These are phyloP conservation scores for Oasisia sp. DNA, from an alignment of 2,888 invertebrate species.

Conservation along the genomic window DNA sequence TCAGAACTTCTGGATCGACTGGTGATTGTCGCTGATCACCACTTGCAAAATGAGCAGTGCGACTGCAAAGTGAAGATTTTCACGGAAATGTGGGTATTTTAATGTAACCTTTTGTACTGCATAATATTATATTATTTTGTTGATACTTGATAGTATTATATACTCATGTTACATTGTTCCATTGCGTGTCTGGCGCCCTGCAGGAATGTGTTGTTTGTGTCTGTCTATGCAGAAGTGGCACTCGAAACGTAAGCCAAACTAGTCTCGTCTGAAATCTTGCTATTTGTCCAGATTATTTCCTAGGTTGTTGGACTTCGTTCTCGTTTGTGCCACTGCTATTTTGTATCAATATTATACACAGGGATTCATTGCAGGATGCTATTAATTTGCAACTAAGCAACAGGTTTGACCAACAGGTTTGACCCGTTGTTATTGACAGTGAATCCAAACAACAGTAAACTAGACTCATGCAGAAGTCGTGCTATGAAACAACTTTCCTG, in stretches of 20 bases:
- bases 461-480: neutral
- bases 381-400: conserved; percentile 2
- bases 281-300: neutral
- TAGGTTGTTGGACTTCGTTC: neutral
- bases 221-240: neutral
- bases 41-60: neutral
- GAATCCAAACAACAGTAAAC: neutral
- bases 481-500: neutral
- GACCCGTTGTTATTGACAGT: neutral
- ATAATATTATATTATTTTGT: neutral
- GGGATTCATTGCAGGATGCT: neutral
- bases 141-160: neutral
- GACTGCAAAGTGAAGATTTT: neutral
- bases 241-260: neutral
- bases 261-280: neutral
- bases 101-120: neutral
- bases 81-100: neutral
- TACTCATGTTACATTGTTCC: neutral
- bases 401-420: neutral
- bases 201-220: no score
- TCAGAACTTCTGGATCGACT: neutral
- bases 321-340: neutral
- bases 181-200: neutral
- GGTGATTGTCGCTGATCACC: neutral
- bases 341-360: neutral